These are phyloP conservation scores for Centropyge bicolor DNA, from an alignment of 2,797 vertebrate genomes.

Conservation along the genomic window DNA sequence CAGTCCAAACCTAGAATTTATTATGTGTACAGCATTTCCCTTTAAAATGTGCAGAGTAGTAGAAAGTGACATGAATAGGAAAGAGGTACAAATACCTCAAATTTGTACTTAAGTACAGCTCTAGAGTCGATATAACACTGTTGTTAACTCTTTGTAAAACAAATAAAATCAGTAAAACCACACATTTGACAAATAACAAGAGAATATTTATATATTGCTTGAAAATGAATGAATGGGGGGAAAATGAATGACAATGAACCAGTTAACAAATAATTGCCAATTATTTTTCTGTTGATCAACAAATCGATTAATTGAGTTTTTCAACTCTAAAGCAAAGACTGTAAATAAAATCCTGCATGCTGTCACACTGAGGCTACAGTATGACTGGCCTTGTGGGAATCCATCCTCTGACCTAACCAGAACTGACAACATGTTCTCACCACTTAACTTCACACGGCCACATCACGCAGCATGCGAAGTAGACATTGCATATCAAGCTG, in stretches of 20 bases:
- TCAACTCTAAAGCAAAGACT: constrained; percentile 2
- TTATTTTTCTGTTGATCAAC: not conserved
- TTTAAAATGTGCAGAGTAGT: too few species aligned
- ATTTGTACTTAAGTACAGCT: not conserved
- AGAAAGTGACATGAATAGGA: too few species aligned
- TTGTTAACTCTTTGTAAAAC: not conserved
- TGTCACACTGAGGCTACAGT: constrained; percentile 4
- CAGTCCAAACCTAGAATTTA: not conserved
- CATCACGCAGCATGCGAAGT: constrained; percentile 56
- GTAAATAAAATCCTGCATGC: constrained; percentile 13
- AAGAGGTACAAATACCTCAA: not conserved
- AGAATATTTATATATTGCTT: not conserved
- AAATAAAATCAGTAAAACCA: not conserved
- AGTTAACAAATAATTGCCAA: not conserved
- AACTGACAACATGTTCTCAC: constrained; percentile 58
- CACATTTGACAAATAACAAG: not conserved
- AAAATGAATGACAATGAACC: not conserved
- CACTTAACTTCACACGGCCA: constrained; percentile 53
- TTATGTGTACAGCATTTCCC: too few species aligned
- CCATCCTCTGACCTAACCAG: constrained; percentile 49
- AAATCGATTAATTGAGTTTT: not conserved
- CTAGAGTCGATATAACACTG: too few species aligned
- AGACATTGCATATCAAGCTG: constrained; percentile 72
- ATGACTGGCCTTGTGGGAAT: constrained; percentile 39
- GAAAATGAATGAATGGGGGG: not conserved